A percentile compares a stretch with the other conserved stretches of the same genome.
phyloP scores from a whole-genome alignment of 2,888 invertebrate species.

The Parnassius mnemosyne region DNA sequence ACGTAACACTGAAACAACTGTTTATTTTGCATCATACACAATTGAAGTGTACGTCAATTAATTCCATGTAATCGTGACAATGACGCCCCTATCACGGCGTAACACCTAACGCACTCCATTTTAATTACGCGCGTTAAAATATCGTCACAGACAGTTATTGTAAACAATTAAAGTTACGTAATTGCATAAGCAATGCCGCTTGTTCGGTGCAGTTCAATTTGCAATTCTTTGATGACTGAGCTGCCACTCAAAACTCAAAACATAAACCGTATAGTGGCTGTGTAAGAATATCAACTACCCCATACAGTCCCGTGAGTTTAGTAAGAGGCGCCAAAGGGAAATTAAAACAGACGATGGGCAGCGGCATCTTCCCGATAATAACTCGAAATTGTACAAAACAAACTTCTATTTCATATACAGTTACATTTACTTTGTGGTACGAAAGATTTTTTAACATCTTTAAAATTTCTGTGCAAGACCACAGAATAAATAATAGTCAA shows the following conservation, averaged over 20 bases:
- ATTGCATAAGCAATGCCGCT: constrained; percentile 9
- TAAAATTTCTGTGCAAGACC: too few species aligned
- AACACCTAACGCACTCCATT: constrained; percentile 23
- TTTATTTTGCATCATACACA: constrained; percentile 1
- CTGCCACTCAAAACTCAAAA: background rate
- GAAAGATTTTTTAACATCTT: too few species aligned
- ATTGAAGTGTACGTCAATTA: constrained; percentile 19
- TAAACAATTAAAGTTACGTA: constrained; percentile 16
- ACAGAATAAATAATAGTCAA: too few species aligned
- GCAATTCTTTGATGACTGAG: constrained; percentile 9
- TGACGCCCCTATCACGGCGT: constrained; percentile 15
- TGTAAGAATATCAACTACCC: too few species aligned
- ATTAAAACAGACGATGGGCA: too few species aligned
- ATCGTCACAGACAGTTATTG: constrained; percentile 24
- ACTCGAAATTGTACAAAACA: too few species aligned
- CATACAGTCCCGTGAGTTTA: too few species aligned
- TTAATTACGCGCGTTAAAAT: constrained; percentile 25
- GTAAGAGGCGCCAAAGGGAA: too few species aligned
- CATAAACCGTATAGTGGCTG: background rate
- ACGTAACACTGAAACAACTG: constrained; percentile 6
- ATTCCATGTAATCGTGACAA: constrained; percentile 24
- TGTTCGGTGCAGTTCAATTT: constrained; percentile 19
- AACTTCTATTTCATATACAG: too few species aligned
- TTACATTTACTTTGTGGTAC: too few species aligned
- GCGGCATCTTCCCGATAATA: too few species aligned